A percentile compares a stretch with the other conserved stretches of the same genome.
These are phyloP conservation scores for Yponomeuta cagnagella DNA, from an alignment of 2,888 invertebrate species.

Conservation along the genomic window DNA sequence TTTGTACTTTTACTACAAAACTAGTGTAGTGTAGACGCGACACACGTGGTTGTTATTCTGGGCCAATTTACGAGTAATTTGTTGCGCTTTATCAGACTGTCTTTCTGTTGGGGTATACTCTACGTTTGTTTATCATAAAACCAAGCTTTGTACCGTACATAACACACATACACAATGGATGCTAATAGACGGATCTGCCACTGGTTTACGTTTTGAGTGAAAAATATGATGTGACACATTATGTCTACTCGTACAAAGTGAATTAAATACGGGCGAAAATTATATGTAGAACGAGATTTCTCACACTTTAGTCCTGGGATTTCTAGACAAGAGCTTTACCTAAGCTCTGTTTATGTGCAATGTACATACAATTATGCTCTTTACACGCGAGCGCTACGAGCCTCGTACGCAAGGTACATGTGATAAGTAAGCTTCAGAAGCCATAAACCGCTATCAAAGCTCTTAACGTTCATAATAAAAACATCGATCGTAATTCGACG, in stretches of 20 bases:
- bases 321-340: background rate
- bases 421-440: conserved; percentile 23
- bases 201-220: background rate
- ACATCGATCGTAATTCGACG: conserved; percentile 10
- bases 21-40: too few species aligned
- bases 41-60: too few species aligned
- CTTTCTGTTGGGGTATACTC: too few species aligned
- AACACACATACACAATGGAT: background rate
- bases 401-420: background rate
- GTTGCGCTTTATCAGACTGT: too few species aligned
- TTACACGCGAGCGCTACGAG: background rate
- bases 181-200: background rate
- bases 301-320: background rate
- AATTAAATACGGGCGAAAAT: too few species aligned
- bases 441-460: conserved; percentile 28
- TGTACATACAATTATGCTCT: too few species aligned
- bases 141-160: background rate
- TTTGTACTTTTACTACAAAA: too few species aligned
- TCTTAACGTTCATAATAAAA: conserved; percentile 24
- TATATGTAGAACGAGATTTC: too few species aligned
- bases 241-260: background rate
- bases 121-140: background rate
- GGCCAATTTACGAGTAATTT: too few species aligned
- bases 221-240: background rate
- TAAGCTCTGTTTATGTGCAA: background rate